Evolutionary conservation across 2,797 vertebrate species (phyloP).

Genomic region (Trematomus bernacchii): DNA sequence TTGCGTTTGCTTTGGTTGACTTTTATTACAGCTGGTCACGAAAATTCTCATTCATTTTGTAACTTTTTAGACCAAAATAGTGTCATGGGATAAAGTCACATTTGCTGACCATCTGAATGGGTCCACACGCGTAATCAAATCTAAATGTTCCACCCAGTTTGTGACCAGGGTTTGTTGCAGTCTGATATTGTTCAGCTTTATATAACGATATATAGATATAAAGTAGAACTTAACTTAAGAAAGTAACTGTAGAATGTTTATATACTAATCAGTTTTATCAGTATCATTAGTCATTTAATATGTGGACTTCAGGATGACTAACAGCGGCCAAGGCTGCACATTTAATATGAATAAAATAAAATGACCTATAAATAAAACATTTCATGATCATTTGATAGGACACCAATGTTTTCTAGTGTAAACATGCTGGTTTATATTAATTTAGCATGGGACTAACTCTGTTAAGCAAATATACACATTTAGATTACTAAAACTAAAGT

Average conservation of each 20-base stretch:
- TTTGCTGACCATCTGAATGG: constrained; percentile 19
- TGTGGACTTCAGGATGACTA: not conserved
- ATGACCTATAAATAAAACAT: not conserved
- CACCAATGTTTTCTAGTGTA: not conserved
- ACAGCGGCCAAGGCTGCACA: not conserved
- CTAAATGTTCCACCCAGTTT: no score
- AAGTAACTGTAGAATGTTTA: not conserved
- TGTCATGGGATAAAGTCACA: constrained; percentile 23
- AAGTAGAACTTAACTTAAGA: not conserved
- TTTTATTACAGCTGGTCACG: constrained; percentile 44
- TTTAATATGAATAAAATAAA: not conserved
- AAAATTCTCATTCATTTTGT: constrained; percentile 55
- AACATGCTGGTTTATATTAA: not conserved
- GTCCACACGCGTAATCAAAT: not conserved
- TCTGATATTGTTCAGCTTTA: not conserved
- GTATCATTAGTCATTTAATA: not conserved
- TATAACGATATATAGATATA: not conserved
- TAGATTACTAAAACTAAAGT: not conserved
- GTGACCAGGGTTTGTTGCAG: not conserved
- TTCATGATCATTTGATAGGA: not conserved
- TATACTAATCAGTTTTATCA: not conserved
- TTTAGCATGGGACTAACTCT: not conserved
- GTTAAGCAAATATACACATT: not conserved
- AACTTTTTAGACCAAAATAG: constrained; percentile 20
- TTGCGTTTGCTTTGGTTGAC: constrained; percentile 54